phyloP scores from a whole-genome alignment of 2,888 invertebrate species.

The Diaprepes abbreviatus region DNA sequence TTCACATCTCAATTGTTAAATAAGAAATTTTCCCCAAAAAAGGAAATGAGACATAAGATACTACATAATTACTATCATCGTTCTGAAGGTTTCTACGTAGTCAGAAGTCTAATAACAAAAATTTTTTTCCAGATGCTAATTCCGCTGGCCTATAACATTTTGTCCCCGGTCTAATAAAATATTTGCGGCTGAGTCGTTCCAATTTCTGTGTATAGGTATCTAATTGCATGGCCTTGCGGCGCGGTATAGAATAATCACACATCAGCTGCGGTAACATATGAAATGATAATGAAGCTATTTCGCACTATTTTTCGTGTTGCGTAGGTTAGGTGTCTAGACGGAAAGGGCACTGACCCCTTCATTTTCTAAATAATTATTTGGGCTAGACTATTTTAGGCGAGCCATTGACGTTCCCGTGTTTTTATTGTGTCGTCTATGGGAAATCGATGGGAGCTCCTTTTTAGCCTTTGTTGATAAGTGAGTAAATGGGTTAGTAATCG shows the following conservation, averaged over 20 bases:
- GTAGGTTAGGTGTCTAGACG: constrained; percentile 28
- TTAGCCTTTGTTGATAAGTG: not conserved
- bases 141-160: no score
- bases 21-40: no score
- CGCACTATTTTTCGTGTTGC: constrained; percentile 20
- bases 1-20: no score
- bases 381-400: not conserved
- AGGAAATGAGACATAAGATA: no score
- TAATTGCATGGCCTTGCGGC: constrained; percentile 2
- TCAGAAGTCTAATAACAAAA: no score
- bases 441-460: not conserved
- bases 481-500: no score
- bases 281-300: constrained; percentile 4
- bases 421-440: not conserved
- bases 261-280: not conserved
- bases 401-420: not conserved
- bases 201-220: not conserved
- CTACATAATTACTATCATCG: no score
- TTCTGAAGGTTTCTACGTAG: no score
- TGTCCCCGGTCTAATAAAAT: no score
- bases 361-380: not conserved
- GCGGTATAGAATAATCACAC: not conserved
- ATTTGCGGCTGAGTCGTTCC: not conserved
- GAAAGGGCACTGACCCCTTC: constrained; percentile 4
- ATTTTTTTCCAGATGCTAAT: no score